A percentile compares a stretch with the other conserved stretches of the same genome.
These are phyloP conservation scores for Thymelicus sylvestris DNA, from an alignment of 2,888 invertebrate genomes.

Conservation along the genomic window DNA sequence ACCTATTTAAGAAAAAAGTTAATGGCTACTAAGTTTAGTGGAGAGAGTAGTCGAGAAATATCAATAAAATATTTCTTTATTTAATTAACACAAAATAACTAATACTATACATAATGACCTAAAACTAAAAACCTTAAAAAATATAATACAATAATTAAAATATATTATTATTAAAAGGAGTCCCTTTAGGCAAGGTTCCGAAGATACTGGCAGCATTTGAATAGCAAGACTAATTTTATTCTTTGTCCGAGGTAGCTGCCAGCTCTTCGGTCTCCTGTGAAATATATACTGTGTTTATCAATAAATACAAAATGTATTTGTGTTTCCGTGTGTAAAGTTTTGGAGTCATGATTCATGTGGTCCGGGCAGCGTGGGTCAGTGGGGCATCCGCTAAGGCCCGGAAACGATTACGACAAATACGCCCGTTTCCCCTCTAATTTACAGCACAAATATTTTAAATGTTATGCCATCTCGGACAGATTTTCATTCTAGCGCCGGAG, in stretches of 20 bases:
- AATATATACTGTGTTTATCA: no score
- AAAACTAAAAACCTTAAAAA: no score
- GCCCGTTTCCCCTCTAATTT: constrained; percentile 35
- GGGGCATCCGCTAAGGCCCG: constrained; percentile 25
- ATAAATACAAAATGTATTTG: constrained; percentile 19
- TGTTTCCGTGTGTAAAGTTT: constrained; percentile 25
- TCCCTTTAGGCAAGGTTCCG: no score
- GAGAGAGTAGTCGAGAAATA: neutral
- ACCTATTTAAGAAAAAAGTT: neutral
- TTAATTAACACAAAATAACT: no score
- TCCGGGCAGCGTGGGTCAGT: constrained; percentile 17
- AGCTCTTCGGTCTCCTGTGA: no score
- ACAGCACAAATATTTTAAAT: constrained; percentile 38
- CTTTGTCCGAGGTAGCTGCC: no score
- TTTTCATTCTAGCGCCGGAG: constrained; percentile 12
- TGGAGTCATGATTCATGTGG: constrained; percentile 30
- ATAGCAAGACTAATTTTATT: no score
- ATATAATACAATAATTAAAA: no score
- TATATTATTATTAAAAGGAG: no score
- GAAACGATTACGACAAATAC: constrained; percentile 38
- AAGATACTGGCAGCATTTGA: no score
- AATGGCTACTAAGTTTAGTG: neutral
- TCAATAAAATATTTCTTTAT: no score
- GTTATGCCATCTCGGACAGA: constrained; percentile 29
- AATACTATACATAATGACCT: no score